Evolutionary conservation across 2,888 invertebrate genomes (phyloP).

Genomic region (Agrochola lychnidis): DNA sequence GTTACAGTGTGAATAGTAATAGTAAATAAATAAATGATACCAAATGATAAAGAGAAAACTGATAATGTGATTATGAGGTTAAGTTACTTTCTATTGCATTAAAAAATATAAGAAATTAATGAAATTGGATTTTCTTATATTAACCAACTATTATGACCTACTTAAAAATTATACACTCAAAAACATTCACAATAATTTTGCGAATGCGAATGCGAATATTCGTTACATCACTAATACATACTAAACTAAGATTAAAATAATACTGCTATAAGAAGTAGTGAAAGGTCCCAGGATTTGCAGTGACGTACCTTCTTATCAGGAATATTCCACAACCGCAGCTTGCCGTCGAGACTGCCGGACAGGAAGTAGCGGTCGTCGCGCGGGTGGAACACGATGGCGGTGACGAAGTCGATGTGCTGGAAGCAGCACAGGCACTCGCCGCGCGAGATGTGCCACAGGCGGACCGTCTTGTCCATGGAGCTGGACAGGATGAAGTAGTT

Average conservation of each 20-base stretch:
- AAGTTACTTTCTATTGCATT: too few species aligned
- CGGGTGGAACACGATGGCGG: slow-evolving; percentile 99
- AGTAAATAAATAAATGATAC: too few species aligned
- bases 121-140: too few species aligned
- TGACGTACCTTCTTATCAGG: slow-evolving; percentile 95
- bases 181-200: too few species aligned
- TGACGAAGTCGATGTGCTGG: slow-evolving; percentile 99
- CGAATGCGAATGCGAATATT: too few species aligned
- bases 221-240: too few species aligned
- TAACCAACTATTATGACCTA: too few species aligned
- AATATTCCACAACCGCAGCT: slow-evolving; percentile 99
- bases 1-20: too few species aligned
- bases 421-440: slow-evolving; percentile 99
- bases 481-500: slow-evolving; percentile 99
- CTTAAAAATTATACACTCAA: too few species aligned
- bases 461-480: slow-evolving; percentile 99
- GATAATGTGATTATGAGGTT: too few species aligned
- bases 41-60: too few species aligned
- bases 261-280: neutral
- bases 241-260: neutral
- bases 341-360: slow-evolving; percentile 99
- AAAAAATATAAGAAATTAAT: too few species aligned
- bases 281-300: neutral
- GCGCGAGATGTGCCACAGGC: slow-evolving; percentile 98
- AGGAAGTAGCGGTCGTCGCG: slow-evolving; percentile 97